A percentile compares a stretch with the other conserved stretches of the same genome.
Evolutionary conservation across 2,113 vertebrate genomes (phyloP).

Genomic region (Atractosteus spatula): DNA sequence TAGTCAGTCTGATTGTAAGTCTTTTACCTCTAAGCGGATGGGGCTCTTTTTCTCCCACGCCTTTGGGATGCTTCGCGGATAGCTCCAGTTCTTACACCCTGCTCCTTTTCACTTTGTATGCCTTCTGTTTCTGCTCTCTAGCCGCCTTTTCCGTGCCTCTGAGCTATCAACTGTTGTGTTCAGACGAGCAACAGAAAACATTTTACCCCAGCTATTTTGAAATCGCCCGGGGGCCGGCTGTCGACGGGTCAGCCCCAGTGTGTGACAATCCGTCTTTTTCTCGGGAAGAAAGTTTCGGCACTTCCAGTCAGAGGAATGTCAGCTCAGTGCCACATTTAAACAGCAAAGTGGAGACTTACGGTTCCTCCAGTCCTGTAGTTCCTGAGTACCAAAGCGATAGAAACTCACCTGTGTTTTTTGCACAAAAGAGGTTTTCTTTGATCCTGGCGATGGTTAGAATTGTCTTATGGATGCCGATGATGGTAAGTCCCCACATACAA

Average conservation of each 20-base stretch:
- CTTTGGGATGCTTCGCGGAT: constrained; percentile 83
- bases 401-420: constrained; percentile 67
- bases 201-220: constrained; percentile 57
- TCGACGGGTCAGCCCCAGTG: constrained; percentile 57
- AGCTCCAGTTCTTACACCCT: constrained; percentile 71
- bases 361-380: constrained; percentile 37
- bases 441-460: constrained; percentile 82
- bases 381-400: constrained; percentile 30
- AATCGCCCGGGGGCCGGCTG: constrained; percentile 51
- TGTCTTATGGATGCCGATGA: constrained; percentile 92
- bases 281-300: constrained; percentile 61
- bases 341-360: constrained; percentile 37
- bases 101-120: constrained; percentile 74
- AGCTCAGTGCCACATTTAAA: constrained; percentile 37
- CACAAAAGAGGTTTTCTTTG: constrained; percentile 91
- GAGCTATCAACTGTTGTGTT: constrained; percentile 80
- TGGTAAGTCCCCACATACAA: constrained; percentile 71
- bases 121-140: constrained; percentile 72
- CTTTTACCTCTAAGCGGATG: constrained; percentile 83
- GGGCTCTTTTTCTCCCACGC: constrained; percentile 76
- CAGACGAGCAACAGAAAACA: constrained; percentile 68
- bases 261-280: constrained; percentile 56
- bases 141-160: constrained; percentile 75
- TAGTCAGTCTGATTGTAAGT: constrained; percentile 76
- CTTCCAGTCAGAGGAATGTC: constrained; percentile 49